These are phyloP conservation scores for Mastigias papua DNA, from an alignment of 30 jellyfish, hydroid and myxozoan genomes.

Conservation along the genomic window DNA sequence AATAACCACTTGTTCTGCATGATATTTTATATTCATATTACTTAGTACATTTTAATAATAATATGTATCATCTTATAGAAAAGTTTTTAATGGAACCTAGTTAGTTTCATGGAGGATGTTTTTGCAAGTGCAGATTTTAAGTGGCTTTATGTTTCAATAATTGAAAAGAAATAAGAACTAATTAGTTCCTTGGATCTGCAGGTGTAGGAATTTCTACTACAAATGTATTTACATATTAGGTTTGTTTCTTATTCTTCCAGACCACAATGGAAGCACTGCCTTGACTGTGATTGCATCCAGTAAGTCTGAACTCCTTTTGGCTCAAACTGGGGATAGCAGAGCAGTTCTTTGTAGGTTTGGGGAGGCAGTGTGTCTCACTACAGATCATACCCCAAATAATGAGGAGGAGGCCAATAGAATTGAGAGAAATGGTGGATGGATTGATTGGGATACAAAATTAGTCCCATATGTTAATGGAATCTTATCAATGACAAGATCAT, in stretches of 20 bases:
- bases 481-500: constrained; percentile 89
- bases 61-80: too few species aligned
- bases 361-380: constrained; percentile 70
- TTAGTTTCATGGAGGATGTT: too few species aligned
- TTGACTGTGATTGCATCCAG: constrained; percentile 67
- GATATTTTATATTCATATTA: too few species aligned
- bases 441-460: constrained; percentile 90
- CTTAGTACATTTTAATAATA: too few species aligned
- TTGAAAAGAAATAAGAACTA: too few species aligned
- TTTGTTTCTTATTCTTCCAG: constrained; percentile 3
- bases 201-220: too few species aligned
- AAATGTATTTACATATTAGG: too few species aligned
- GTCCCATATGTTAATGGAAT: constrained; percentile 86
- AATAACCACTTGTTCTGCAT: too few species aligned
- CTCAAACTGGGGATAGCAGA: constrained; percentile 92
- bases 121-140: too few species aligned
- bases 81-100: too few species aligned
- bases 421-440: constrained; percentile 87
- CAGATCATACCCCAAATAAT: constrained; percentile 89
- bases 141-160: too few species aligned
- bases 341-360: constrained; percentile 84
- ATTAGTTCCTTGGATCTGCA: too few species aligned
- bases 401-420: constrained; percentile 79
- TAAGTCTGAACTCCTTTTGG: constrained; percentile 52
- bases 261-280: constrained; percentile 88